Evolutionary conservation across 1,140 invertebrate species (phyloP).

Genomic region (Nymphalis io): DNA sequence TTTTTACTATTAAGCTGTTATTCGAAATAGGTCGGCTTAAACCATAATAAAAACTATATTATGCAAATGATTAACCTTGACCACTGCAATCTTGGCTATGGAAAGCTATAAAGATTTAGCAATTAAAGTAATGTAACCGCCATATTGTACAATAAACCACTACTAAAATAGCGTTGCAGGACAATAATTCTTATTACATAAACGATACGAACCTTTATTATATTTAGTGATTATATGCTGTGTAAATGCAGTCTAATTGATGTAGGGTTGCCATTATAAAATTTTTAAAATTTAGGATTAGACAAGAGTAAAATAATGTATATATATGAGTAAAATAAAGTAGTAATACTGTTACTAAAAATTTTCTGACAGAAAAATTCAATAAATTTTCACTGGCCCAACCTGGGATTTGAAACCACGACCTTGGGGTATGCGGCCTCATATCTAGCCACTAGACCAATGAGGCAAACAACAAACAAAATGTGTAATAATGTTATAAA

Average conservation of each 20-base stretch:
- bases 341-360: too few relatives aligned
- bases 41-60: background rate
- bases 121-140: background rate
- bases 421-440: too few relatives aligned
- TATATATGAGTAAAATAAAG: background rate
- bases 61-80: background rate
- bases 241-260: slow-evolving; percentile 10
- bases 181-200: slow-evolving; percentile 4
- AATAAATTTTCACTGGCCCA: too few relatives aligned
- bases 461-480: too few relatives aligned
- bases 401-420: too few relatives aligned
- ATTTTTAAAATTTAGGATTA: background rate
- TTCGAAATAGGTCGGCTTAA: background rate
- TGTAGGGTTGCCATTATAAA: background rate
- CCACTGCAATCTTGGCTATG: background rate
- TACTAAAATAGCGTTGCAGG: background rate
- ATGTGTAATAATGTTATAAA: too few relatives aligned
- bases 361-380: too few relatives aligned
- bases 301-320: background rate
- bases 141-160: background rate
- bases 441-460: too few relatives aligned
- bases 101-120: slow-evolving; percentile 1
- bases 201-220: background rate
- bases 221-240: background rate
- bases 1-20: too few relatives aligned